These are phyloP conservation scores for Microctenopoma lineatum DNA, from an alignment of 2,797 vertebrate genomes.

Conservation along the genomic window DNA sequence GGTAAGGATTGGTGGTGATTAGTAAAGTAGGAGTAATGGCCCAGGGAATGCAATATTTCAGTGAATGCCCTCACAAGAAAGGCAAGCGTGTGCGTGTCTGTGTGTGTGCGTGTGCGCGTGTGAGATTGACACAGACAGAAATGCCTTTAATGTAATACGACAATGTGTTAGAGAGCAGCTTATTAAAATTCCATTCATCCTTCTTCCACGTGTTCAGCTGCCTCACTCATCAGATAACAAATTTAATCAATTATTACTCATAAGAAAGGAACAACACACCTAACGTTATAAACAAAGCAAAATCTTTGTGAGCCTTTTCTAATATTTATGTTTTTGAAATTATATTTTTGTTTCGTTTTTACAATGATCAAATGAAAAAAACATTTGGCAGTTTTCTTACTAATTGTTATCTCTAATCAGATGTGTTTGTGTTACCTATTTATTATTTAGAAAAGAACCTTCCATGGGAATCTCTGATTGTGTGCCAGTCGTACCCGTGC, in stretches of 20 bases:
- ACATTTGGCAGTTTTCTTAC: not conserved
- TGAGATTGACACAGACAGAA: conserved; percentile 59
- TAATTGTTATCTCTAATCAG: not conserved
- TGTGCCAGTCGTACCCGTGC: conserved; percentile 50
- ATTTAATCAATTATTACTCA: conserved; percentile 90
- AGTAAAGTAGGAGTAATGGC: too few species aligned
- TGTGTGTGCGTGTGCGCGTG: not conserved
- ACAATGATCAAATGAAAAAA: conserved; percentile 38
- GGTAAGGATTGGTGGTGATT: too few species aligned
- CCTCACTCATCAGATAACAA: conserved; percentile 91
- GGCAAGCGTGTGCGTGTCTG: too few species aligned
- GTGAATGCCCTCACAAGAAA: too few species aligned
- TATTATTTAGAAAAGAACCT: conserved; percentile 4
- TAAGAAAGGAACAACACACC: conserved; percentile 88
- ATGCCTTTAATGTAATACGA: conserved; percentile 71
- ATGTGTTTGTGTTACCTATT: conserved; percentile 7
- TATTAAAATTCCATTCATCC: conserved; percentile 87
- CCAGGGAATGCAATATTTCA: too few species aligned
- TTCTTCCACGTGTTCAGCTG: conserved; percentile 67
- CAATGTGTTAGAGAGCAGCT: conserved; percentile 50
- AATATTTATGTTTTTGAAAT: conserved; percentile 78
- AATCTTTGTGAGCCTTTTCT: conserved; percentile 84
- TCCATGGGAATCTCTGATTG: conserved; percentile 24
- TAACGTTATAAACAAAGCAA: conserved; percentile 74
- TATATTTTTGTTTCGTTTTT: conserved; percentile 51